These are phyloP conservation scores for Leptopilina drosophilae DNA, from an alignment of 2,888 invertebrate species.

Conservation along the genomic window DNA sequence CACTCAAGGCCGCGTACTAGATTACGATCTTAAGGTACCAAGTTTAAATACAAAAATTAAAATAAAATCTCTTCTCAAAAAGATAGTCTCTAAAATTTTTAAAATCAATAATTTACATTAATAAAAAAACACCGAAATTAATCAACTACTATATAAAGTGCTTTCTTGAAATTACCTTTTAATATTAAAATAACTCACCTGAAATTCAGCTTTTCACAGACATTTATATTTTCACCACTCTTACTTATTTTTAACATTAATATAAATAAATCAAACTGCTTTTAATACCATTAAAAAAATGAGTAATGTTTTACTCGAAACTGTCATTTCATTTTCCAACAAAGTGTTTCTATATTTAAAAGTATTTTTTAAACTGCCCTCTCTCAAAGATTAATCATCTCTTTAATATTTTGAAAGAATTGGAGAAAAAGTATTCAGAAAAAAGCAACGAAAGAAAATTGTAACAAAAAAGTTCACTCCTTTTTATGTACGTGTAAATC, in stretches of 20 bases:
- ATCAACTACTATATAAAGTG: neutral
- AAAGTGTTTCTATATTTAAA: too few species aligned
- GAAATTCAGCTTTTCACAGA: neutral
- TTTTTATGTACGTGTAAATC: neutral
- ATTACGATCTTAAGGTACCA: slow-evolving; percentile 6
- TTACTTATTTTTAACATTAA: too few species aligned
- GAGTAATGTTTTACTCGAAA: too few species aligned
- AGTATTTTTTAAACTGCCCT: too few species aligned
- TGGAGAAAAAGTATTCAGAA: neutral
- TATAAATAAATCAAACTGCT: neutral
- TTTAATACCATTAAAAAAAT: neutral
- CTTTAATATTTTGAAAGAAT: neutral
- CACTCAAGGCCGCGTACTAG: slow-evolving; percentile 29
- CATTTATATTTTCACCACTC: neutral
- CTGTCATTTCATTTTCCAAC: too few species aligned
- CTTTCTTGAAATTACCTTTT: neutral
- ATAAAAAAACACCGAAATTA: neutral
- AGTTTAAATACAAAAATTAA: neutral
- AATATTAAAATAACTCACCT: too few species aligned
- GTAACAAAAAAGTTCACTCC: too few species aligned
- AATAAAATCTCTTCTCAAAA: neutral
- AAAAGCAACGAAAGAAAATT: too few species aligned
- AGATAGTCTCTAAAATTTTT: neutral
- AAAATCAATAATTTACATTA: neutral
- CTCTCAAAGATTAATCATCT: too few species aligned